A percentile compares a stretch with the other conserved stretches of the same genome.
Evolutionary conservation across 2,113 vertebrate species (phyloP).

Genomic region (Pachycephala philippinensis): DNA sequence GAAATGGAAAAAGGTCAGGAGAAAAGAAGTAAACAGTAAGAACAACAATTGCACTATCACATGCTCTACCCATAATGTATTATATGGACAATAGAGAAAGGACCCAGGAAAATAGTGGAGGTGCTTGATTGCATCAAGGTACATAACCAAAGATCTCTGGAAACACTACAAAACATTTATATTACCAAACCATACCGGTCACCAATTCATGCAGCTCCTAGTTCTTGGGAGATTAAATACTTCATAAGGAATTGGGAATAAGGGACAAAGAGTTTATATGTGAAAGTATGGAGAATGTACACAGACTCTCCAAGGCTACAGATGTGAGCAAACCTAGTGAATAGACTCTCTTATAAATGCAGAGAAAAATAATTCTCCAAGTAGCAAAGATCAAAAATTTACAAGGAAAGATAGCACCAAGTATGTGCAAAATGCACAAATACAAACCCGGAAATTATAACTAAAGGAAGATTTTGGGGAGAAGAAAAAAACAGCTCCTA

Average conservation of each 20-base stretch:
- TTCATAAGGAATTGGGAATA: not conserved
- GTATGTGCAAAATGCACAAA: not conserved
- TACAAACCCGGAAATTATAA: not conserved
- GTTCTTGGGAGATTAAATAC: not conserved
- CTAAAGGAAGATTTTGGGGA: not conserved
- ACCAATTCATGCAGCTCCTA: not conserved
- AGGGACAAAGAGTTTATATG: not conserved
- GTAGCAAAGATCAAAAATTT: not conserved
- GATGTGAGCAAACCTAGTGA: not conserved
- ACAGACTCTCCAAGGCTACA: not conserved
- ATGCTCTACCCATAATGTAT: not conserved
- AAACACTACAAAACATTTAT: not conserved
- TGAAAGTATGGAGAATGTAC: not conserved
- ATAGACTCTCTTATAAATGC: not conserved
- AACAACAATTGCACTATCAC: not conserved
- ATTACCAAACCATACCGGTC: rapidly evolving
- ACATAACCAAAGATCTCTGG: not conserved
- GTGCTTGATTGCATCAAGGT: rapidly evolving
- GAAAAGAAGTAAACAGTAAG: not conserved
- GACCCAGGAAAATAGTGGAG: not conserved
- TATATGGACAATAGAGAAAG: not conserved
- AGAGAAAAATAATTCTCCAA: not conserved
- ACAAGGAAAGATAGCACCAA: not conserved
- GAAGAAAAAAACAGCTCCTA: not conserved
- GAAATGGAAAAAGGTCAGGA: not conserved